Evolutionary conservation across 2,888 invertebrate species (phyloP).

Genomic region (Heteromurus nitidus): DNA sequence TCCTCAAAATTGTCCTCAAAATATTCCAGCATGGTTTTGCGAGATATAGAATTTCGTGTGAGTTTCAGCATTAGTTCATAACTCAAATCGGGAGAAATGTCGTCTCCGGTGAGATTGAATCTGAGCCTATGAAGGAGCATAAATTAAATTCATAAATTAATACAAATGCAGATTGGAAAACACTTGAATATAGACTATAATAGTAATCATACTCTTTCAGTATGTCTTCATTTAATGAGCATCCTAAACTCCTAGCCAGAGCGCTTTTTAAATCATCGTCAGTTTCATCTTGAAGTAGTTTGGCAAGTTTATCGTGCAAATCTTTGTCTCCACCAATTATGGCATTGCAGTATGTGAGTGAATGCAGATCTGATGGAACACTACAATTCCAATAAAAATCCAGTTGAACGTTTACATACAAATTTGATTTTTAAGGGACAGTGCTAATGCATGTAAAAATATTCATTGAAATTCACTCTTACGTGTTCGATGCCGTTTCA

Average conservation of each 20-base stretch:
- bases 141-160: background rate
- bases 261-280: constrained; percentile 17
- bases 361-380: constrained; percentile 60
- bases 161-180: background rate
- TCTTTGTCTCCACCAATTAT: constrained; percentile 35
- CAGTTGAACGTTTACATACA: background rate
- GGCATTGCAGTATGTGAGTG: constrained; percentile 53
- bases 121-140: constrained; percentile 16
- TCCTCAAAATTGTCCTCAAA: constrained; percentile 46
- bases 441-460: no score
- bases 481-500: constrained; percentile 22
- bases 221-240: background rate
- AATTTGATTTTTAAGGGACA: background rate
- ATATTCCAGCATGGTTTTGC: constrained; percentile 19
- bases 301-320: background rate
- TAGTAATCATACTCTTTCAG: constrained; percentile 20
- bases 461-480: background rate
- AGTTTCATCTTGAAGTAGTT: background rate
- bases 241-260: constrained; percentile 6
- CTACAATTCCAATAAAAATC: constrained; percentile 32
- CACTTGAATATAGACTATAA: background rate
- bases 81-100: background rate
- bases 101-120: constrained; percentile 19
- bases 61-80: constrained; percentile 36
- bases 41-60: constrained; percentile 14